phyloP scores from a whole-genome alignment of 2,888 invertebrate species.

The Agrotis ipsilon region DNA sequence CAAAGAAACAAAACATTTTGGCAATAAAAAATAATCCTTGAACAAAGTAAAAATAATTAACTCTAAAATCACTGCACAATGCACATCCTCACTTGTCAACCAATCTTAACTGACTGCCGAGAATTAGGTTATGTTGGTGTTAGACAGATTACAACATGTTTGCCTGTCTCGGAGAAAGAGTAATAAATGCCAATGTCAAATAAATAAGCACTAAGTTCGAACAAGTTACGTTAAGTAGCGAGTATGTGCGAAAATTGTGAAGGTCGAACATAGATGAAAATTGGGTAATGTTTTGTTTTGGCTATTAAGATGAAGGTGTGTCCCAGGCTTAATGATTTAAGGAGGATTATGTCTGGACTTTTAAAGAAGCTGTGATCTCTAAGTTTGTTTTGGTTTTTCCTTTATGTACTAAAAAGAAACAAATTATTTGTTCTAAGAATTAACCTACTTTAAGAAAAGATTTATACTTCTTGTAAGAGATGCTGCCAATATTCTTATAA shows the following conservation, averaged over 20 bases:
- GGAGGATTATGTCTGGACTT: no score
- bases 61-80: conserved; percentile 32
- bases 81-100: conserved; percentile 49
- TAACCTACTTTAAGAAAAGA: no score
- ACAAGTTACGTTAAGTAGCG: conserved; percentile 48
- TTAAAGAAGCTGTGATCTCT: no score
- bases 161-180: conserved; percentile 56
- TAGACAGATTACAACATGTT: conserved; percentile 51
- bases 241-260: conserved; percentile 46
- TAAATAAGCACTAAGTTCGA: conserved; percentile 51
- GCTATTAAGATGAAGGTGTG: conserved; percentile 10
- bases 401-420: no score
- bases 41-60: conserved; percentile 9
- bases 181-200: conserved; percentile 68
- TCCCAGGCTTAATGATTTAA: no score
- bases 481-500: not conserved
- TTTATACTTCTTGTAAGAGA: not conserved
- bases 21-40: conserved; percentile 2
- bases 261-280: conserved; percentile 30
- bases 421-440: no score
- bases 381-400: no score
- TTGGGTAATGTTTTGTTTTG: conserved; percentile 21
- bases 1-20: conserved; percentile 50
- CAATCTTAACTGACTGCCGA: conserved; percentile 46
- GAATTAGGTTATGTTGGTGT: conserved; percentile 54